phyloP scores from a whole-genome alignment of 1,140 invertebrate species.

The Gryon sp. region DNA sequence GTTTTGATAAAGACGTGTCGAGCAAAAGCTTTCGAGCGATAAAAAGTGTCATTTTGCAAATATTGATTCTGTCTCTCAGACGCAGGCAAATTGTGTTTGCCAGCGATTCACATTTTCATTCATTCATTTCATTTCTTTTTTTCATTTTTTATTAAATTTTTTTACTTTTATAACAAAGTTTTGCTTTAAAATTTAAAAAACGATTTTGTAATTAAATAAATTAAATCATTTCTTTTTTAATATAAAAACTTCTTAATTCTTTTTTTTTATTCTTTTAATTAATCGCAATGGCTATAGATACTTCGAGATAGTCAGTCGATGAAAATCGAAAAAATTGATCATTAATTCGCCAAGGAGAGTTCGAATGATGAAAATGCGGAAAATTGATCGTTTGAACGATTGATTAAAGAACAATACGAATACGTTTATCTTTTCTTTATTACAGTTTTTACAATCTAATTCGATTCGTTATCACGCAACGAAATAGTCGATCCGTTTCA shows the following conservation, averaged over 20 bases:
- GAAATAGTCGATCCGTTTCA: constrained; percentile 35
- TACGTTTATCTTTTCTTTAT: constrained; percentile 59
- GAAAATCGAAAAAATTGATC: too few relatives aligned
- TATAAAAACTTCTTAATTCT: too few relatives aligned
- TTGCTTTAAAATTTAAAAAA: too few relatives aligned
- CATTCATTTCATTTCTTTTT: too few relatives aligned
- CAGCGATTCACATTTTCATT: too few relatives aligned
- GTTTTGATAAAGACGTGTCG: constrained; percentile 26
- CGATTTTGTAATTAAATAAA: too few relatives aligned
- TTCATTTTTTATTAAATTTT: too few relatives aligned
- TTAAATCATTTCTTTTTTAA: too few relatives aligned
- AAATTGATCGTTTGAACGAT: constrained; percentile 43
- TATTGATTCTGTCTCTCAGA: constrained; percentile 24
- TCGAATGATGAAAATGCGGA: constrained; percentile 20
- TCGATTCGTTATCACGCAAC: constrained; percentile 39
- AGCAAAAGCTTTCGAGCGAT: constrained; percentile 17
- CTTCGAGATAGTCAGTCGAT: constrained; percentile 17
- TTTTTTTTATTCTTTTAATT: too few relatives aligned
- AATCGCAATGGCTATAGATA: constrained; percentile 34
- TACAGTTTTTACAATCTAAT: constrained; percentile 63
- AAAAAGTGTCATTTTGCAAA: constrained; percentile 24
- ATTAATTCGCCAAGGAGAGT: too few relatives aligned
- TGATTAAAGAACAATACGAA: constrained; percentile 48
- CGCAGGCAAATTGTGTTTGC: background rate
- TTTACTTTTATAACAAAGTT: too few relatives aligned